Evolutionary conservation across 37 sponge, comb jelly and placozoan genomes (phyloP).

Genomic region (Theonella swinhoei): DNA sequence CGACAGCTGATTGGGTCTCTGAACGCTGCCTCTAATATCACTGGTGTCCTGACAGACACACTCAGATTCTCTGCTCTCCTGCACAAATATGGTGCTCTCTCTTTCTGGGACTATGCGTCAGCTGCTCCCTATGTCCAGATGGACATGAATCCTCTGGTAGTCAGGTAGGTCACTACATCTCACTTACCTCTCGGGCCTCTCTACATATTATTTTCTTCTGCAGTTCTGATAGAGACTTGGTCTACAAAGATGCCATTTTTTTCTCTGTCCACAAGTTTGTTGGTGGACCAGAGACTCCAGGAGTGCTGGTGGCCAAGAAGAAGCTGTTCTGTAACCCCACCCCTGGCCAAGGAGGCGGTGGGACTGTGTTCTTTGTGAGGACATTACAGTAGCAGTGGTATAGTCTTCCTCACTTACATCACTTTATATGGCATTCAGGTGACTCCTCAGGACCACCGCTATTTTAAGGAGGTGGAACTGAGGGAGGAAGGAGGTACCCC

Average conservation of each 20-base stretch:
- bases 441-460: constrained; percentile 59
- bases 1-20: constrained; percentile 66
- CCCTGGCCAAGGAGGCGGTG: constrained; percentile 82
- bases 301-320: constrained; percentile 90
- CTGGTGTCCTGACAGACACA: constrained; percentile 82
- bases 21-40: constrained; percentile 84
- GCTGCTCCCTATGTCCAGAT: constrained; percentile 75
- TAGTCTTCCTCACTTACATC: neutral
- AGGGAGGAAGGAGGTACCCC: constrained; percentile 96
- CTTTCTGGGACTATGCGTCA: constrained; percentile 87
- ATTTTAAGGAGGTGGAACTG: constrained; percentile 78
- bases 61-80: constrained; percentile 56
- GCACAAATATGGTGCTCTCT: constrained; percentile 71
- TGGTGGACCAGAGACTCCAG: constrained; percentile 89
- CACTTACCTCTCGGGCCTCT: too few relatives aligned
- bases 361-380: constrained; percentile 93
- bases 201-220: too few relatives aligned
- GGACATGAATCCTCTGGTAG: constrained; percentile 75
- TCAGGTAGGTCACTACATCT: constrained; percentile 20
- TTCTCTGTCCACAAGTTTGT: constrained; percentile 95
- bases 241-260: constrained; percentile 89
- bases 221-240: constrained; percentile 41
- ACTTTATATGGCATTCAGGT: too few relatives aligned
- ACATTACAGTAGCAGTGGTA: too few relatives aligned
- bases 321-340: constrained; percentile 61